These are phyloP conservation scores for Pyrochroa serraticornis DNA, from an alignment of 2,888 invertebrate species.

Conservation along the genomic window DNA sequence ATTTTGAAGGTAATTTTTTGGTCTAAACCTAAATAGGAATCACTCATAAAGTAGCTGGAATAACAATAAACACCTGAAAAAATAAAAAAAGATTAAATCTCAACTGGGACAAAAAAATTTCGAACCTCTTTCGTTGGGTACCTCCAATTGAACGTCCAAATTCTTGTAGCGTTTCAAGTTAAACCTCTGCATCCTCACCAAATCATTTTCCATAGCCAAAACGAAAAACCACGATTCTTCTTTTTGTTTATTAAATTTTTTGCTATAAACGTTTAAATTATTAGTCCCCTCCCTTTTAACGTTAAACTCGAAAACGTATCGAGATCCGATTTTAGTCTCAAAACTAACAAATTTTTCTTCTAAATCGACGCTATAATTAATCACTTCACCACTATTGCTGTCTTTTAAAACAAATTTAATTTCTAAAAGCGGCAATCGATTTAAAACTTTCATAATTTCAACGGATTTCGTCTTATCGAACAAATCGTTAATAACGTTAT, in stretches of 20 bases:
- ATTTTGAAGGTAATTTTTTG: constrained; percentile 70
- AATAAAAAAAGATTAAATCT: constrained; percentile 2
- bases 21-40: constrained; percentile 91
- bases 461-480: constrained; percentile 38
- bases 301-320: constrained; percentile 47
- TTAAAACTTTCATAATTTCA: constrained; percentile 47
- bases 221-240: constrained; percentile 95
- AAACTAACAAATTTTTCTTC: constrained; percentile 44
- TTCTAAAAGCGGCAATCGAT: constrained; percentile 49
- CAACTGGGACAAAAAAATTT: not conserved
- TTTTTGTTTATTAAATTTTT: constrained; percentile 90
- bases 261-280: constrained; percentile 70
- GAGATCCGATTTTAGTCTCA: constrained; percentile 57
- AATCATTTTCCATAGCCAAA: constrained; percentile 73
- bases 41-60: constrained; percentile 86
- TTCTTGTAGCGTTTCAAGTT: constrained; percentile 61
- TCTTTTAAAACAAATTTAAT: constrained; percentile 39
- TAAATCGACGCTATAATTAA: constrained; percentile 19
- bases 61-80: constrained; percentile 75
- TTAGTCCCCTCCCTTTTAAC: constrained; percentile 45
- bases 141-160: constrained; percentile 65
- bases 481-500: constrained; percentile 31
- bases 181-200: constrained; percentile 82
- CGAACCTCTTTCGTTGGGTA: constrained; percentile 63
- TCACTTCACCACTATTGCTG: constrained; percentile 22